Conservation (phyloP, 1,140 invertebrate species). For the Papilio dardanus region DNA sequence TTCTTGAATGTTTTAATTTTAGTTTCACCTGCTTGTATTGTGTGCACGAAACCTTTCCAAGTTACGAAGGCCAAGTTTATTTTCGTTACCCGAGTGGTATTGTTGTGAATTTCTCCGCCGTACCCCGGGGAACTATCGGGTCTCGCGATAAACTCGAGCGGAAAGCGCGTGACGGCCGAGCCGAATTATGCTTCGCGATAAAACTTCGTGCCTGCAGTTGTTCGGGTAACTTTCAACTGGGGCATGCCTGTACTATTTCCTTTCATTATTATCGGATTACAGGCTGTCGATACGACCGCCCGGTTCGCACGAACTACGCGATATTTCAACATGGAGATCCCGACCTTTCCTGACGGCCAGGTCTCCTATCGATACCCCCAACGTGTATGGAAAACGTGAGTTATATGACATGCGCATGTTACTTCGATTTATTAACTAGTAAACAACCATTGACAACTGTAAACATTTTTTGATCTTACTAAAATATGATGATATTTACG, state of each 20-base stretch:
- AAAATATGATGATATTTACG: not conserved
- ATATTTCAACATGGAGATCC: conserved; percentile 61
- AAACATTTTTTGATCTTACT: not conserved
- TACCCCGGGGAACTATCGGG: conserved; percentile 61
- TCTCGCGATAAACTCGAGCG: conserved; percentile 63
- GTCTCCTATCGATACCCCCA: conserved; percentile 6
- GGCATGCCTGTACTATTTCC: conserved; percentile 71
- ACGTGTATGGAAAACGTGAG: conserved; percentile 10
- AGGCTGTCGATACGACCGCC: conserved; percentile 63
- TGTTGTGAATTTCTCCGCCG: conserved; percentile 59
- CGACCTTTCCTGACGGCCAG: conserved; percentile 41
- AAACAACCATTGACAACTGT: not conserved
- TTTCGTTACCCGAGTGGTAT: conserved; percentile 50
- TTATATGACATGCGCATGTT: not conserved
- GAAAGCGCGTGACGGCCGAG: conserved; percentile 67
- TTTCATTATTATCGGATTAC: conserved; percentile 80
- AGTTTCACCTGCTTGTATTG: conserved; percentile 15
- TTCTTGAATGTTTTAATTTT: not conserved
- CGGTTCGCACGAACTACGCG: conserved; percentile 70
- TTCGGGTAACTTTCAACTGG: conserved; percentile 64
- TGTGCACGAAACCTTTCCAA: not conserved
- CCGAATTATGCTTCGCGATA: conserved; percentile 75
- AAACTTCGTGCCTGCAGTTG: conserved; percentile 68
- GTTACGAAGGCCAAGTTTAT: conserved; percentile 43
- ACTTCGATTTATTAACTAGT: not conserved